Conservation (phyloP, 2,797 vertebrate species). For the Borostomias antarcticus region DNA sequence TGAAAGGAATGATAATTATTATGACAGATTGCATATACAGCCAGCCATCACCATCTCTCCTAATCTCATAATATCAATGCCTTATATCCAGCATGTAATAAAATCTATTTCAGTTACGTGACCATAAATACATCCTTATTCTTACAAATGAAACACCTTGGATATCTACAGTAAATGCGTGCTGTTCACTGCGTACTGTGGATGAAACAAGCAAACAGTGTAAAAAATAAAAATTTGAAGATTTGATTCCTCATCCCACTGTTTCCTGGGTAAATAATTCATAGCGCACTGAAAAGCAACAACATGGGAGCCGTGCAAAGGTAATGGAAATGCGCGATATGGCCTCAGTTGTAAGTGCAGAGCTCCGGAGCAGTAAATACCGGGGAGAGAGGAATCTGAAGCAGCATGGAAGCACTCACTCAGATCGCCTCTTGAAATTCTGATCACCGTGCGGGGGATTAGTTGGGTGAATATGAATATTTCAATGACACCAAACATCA, state of each 20-base stretch:
- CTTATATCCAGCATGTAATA: constrained; percentile 23
- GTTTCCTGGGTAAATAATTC: constrained; percentile 46
- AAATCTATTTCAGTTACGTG: constrained; percentile 40
- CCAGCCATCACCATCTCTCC: background rate
- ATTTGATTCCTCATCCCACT: constrained; percentile 39
- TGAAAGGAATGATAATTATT: background rate
- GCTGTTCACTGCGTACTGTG: background rate
- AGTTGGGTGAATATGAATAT: constrained; percentile 21
- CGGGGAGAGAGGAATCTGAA: constrained; percentile 11
- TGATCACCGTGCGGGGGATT: constrained; percentile 8
- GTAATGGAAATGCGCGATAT: constrained; percentile 50
- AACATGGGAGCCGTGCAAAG: constrained; percentile 48
- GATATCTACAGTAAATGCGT: background rate
- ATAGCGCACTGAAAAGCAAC: constrained; percentile 49
- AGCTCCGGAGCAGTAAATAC: constrained; percentile 9
- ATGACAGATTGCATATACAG: background rate
- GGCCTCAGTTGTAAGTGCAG: constrained; percentile 24
- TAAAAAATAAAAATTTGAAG: background rate
- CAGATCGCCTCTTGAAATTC: constrained; percentile 11
- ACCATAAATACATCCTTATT: constrained; percentile 33
- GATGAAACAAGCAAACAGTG: background rate
- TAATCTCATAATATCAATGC: background rate
- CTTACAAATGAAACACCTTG: constrained; percentile 25
- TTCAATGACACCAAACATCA: constrained; percentile 21
- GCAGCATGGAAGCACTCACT: constrained; percentile 12